Conservation (phyloP, 2,797 vertebrate genomes). For the Aselliscus stoliczkanus region DNA sequence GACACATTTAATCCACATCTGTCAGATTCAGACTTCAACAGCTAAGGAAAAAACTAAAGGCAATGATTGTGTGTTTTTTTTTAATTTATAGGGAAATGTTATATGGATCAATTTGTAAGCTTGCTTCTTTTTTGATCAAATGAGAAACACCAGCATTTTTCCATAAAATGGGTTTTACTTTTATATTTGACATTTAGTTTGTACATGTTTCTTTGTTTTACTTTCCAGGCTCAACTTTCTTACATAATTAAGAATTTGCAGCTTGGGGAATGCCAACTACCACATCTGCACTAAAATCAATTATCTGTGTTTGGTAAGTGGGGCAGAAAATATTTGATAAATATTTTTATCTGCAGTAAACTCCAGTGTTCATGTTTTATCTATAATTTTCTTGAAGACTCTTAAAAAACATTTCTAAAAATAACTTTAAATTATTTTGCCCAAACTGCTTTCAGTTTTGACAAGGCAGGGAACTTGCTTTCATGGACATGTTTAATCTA, state of each 20-base stretch:
- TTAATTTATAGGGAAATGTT: not conserved
- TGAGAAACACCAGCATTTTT: not conserved
- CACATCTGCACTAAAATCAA: not conserved
- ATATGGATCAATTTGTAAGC: not conserved
- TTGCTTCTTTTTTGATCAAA: not conserved
- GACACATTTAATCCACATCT: not conserved
- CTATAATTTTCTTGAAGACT: not conserved
- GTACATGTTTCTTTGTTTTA: conserved; percentile 28
- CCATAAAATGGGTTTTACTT: not conserved
- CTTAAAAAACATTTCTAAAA: not conserved
- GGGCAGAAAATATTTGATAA: not conserved
- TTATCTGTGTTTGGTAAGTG: conserved; percentile 12
- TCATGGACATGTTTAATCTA: not conserved
- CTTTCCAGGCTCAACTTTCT: conserved; percentile 39
- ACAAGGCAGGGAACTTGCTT: not conserved
- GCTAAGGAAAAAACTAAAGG: not conserved
- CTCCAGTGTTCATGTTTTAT: not conserved
- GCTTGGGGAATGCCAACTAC: not conserved
- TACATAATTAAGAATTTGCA: conserved; percentile 24
- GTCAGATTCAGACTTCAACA: not conserved
- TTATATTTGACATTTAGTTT: conserved; percentile 13
- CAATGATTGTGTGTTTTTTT: not conserved
- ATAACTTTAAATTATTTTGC: not conserved
- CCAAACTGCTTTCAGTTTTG: not conserved
- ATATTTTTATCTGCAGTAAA: not conserved